Evolutionary conservation across 2,113 vertebrate species (phyloP), one percentile per base, ranked within the genome.

Genomic region (Dinomys branickii): DNA sequence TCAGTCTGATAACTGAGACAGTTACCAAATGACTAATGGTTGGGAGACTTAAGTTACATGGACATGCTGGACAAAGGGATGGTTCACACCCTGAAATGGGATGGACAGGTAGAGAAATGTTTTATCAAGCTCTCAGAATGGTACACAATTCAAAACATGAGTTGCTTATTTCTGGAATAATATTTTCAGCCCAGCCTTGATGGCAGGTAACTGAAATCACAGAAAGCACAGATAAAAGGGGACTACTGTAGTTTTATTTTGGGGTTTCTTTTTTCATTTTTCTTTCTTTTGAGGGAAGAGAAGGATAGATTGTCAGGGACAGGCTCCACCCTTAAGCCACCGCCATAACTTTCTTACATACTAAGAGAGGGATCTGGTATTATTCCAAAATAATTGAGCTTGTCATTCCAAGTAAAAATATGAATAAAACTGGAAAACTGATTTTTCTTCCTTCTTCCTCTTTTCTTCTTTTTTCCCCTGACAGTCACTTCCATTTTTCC

Each of bases 361-460:
- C 44, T 9, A 63, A 52, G 30, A 88, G 4, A 77, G n/a, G 3
- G 50, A 56, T 22, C 8, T 69, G n/a, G 12, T 44, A 88, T 1
- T 59, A 54, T 58, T 30, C 71, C 44, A 47, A 28, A 28, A 92
- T 19, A 93, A 75, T 4, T 69, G 52, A 73, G 6, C 35, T 97
- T 92, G 24, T n/a, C 50, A 77, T 16, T 85, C 35, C 47, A 93
- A 85, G 47, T 19, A 82, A 97, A 78, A 95, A 63, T 93, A 50
- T 41, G 14, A 84, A 58, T 75, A 44, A 96, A 94, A 85, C 20
- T 44, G 35, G 10, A 22, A 20, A 81, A 71, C 71, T 75, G 20
- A n/a, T 17, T 78, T 85, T 10, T 59, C 52, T 73, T 73, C 75
- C 63, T 10, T n/a, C 26, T 78, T 52, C 65, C 81, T 73, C 58